Conservation (phyloP, 2,888 invertebrate species). For the Drosophila kokeensis region DNA sequence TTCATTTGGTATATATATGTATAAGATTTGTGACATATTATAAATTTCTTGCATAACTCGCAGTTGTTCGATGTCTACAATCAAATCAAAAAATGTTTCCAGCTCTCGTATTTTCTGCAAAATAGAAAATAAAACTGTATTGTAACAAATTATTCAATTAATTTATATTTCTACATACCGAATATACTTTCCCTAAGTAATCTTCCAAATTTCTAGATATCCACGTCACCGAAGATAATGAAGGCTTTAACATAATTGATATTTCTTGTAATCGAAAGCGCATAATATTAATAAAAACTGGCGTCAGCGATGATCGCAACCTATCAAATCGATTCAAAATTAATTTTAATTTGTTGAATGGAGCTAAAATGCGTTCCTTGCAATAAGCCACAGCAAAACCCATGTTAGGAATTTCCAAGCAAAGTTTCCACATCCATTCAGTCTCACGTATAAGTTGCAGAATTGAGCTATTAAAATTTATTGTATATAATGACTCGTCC, state of each 20-base stretch:
- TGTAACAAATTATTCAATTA: not conserved
- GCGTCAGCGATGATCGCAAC: conserved; percentile 85
- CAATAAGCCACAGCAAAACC: conserved; percentile 91
- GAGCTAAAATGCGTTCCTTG: conserved; percentile 88
- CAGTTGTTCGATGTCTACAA: conserved; percentile 91
- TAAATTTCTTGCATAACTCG: conserved; percentile 89
- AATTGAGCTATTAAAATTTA: conserved; percentile 91
- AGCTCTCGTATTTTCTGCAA: conserved; percentile 74
- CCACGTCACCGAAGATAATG: conserved; percentile 92
- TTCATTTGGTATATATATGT: conserved; percentile 88
- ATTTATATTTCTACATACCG: conserved; percentile 13
- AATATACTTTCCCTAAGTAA: conserved; percentile 84
- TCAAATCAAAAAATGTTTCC: conserved; percentile 80
- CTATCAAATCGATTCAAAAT: conserved; percentile 88
- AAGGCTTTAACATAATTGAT: conserved; percentile 90
- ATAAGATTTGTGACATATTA: conserved; percentile 87
- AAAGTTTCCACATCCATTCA: conserved; percentile 92
- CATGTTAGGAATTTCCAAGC: conserved; percentile 91
- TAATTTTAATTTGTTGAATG: conserved; percentile 87
- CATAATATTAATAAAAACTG: conserved; percentile 89
- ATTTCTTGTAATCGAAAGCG: conserved; percentile 89
- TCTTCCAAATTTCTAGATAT: conserved; percentile 88
- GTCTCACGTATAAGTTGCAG: conserved; percentile 91
- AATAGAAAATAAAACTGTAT: not conserved
- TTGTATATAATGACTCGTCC: conserved; percentile 88